Conservation (phyloP, 1,140 invertebrate species). For the Cydia strobilella region DNA sequence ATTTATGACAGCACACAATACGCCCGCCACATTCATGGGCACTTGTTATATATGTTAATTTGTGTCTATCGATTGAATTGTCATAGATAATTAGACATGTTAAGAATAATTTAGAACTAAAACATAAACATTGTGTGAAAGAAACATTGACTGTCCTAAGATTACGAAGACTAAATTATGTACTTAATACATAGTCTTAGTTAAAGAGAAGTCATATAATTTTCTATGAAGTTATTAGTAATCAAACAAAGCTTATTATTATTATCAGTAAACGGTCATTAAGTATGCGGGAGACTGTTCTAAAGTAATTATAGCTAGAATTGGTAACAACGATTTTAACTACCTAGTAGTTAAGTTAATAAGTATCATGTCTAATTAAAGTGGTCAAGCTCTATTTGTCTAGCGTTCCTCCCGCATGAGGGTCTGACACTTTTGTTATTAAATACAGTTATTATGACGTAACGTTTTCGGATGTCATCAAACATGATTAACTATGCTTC, state of each 20-base stretch:
- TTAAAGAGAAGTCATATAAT: too few relatives aligned
- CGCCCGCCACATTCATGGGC: too few relatives aligned
- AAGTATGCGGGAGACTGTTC: not conserved
- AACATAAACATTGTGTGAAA: too few relatives aligned
- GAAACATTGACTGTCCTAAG: too few relatives aligned
- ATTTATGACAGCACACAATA: too few relatives aligned
- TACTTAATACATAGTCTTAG: too few relatives aligned
- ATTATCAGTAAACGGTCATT: not conserved
- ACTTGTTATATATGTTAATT: too few relatives aligned
- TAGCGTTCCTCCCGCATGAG: not conserved
- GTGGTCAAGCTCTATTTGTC: not conserved
- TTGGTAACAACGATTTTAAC: not conserved
- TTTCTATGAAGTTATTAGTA: too few relatives aligned
- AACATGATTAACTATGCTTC: not conserved
- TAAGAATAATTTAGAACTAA: too few relatives aligned
- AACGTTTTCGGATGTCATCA: conserved; percentile 8
- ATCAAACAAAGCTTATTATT: not conserved
- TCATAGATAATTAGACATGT: too few relatives aligned
- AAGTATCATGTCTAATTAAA: not conserved
- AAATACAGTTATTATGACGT: not conserved
- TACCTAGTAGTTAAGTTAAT: not conserved
- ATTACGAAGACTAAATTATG: too few relatives aligned
- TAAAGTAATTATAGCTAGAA: not conserved
- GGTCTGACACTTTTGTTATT: not conserved
- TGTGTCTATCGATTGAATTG: too few relatives aligned